Evolutionary conservation across 2,888 invertebrate species (phyloP).

Genomic region (Rotaria sp.): DNA sequence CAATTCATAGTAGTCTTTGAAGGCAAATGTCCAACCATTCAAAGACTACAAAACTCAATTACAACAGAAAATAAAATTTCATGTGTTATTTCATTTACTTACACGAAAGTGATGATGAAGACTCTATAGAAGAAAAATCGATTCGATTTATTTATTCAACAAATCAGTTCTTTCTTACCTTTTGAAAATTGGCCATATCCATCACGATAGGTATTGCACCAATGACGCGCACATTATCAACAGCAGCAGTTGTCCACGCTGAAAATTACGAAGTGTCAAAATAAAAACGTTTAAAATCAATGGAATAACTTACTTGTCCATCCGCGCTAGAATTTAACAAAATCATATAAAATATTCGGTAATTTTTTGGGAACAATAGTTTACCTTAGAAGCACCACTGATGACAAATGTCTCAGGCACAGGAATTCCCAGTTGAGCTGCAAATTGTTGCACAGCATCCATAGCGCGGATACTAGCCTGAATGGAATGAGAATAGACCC

Average conservation of each 20-base stretch:
- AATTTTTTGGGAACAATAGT: background rate
- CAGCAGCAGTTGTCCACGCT: slow-evolving; percentile 47
- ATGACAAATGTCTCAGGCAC: slow-evolving; percentile 44
- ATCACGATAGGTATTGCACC: slow-evolving; percentile 48
- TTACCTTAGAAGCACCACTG: slow-evolving; percentile 48
- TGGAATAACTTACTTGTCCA: slow-evolving; percentile 28
- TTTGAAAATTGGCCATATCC: slow-evolving; percentile 46
- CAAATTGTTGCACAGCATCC: slow-evolving; percentile 34
- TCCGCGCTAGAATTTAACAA: slow-evolving; percentile 19
- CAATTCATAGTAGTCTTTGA: slow-evolving; percentile 47
- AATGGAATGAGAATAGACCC: no score
- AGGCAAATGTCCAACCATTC: slow-evolving; percentile 50
- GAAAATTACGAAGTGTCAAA: background rate
- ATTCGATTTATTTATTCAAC: background rate
- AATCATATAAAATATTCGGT: background rate
- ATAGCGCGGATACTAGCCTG: slow-evolving; percentile 35
- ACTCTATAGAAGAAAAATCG: slow-evolving; percentile 41
- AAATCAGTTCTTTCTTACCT: slow-evolving; percentile 41
- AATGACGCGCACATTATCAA: slow-evolving; percentile 47
- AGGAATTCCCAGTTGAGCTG: slow-evolving; percentile 32
- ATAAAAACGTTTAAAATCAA: background rate
- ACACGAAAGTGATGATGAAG: slow-evolving; percentile 46
- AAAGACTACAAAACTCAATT: slow-evolving; percentile 45
- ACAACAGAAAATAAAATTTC: background rate
- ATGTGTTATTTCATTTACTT: background rate